Conservation (phyloP, 1,140 invertebrate species). For the Oryzaephilus surinamensis region DNA sequence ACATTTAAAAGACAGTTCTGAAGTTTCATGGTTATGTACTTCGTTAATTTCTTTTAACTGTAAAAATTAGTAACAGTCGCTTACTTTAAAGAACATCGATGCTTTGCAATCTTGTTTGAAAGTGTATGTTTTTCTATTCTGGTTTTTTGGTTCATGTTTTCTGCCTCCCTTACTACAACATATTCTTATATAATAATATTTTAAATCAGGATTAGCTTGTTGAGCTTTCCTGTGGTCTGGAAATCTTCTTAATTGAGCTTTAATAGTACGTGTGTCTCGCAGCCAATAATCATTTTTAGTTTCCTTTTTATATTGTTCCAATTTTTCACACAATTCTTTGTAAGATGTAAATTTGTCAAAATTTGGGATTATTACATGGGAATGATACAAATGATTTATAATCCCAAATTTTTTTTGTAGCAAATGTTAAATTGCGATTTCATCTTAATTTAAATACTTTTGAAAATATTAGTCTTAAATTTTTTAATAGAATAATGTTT, state of each 20-base stretch:
- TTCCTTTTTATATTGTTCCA: not conserved
- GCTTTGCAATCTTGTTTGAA: not conserved
- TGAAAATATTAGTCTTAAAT: too few relatives aligned
- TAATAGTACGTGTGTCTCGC: not conserved
- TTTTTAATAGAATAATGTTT: too few relatives aligned
- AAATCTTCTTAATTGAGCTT: not conserved
- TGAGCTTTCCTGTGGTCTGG: too few relatives aligned
- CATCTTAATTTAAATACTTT: too few relatives aligned
- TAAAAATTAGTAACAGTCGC: not conserved
- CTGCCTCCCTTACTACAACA: not conserved
- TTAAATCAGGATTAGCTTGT: not conserved
- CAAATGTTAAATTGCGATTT: too few relatives aligned
- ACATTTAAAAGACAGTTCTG: not conserved
- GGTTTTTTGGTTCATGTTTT: not conserved
- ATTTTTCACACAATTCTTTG: not conserved
- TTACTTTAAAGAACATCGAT: not conserved
- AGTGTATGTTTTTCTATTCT: not conserved
- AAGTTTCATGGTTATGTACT: not conserved
- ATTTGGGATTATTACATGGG: too few relatives aligned
- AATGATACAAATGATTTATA: too few relatives aligned
- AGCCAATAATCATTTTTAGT: constrained; percentile 1
- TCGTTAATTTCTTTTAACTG: not conserved
- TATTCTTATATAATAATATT: constrained; percentile 2
- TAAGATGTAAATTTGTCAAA: constrained; percentile 1
- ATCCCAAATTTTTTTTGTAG: too few relatives aligned